Conservation (phyloP, 2,797 vertebrate species). For the Coregonus suidteri region DNA sequence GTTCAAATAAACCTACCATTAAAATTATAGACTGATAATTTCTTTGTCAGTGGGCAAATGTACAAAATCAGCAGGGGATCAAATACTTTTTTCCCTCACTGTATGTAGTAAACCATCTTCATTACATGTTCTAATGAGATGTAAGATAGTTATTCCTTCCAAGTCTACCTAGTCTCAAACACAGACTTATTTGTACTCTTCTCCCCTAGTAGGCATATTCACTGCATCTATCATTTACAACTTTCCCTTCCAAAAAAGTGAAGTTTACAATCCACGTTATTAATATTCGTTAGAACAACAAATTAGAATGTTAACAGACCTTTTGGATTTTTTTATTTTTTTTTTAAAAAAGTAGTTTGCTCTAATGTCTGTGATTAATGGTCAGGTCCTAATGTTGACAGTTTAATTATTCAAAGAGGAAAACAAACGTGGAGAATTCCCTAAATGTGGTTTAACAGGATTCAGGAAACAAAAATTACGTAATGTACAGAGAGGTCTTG, state of each 20-base stretch:
- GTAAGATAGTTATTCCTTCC: not conserved
- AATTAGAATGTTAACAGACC: constrained; percentile 49
- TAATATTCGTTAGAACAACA: constrained; percentile 41
- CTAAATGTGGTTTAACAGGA: constrained; percentile 41
- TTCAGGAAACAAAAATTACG: too few species aligned
- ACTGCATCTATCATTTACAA: not conserved
- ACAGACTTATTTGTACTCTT: constrained; percentile 40
- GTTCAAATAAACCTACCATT: too few species aligned
- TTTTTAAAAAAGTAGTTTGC: constrained; percentile 27
- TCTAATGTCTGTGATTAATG: constrained; percentile 61
- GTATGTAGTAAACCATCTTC: not conserved
- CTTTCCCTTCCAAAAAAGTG: constrained; percentile 30
- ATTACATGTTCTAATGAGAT: not conserved
- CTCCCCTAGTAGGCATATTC: not conserved
- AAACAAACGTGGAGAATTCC: constrained; percentile 58
- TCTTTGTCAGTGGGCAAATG: too few species aligned
- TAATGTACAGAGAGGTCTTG: not conserved
- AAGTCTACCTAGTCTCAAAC: constrained; percentile 32
- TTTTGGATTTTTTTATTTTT: constrained; percentile 50
- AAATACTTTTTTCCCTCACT: too few species aligned
- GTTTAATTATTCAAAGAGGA: constrained; percentile 65
- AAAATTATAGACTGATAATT: too few species aligned
- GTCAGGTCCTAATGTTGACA: constrained; percentile 56
- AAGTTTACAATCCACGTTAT: constrained; percentile 34
- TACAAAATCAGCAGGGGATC: too few species aligned